phyloP scores from a whole-genome alignment of 53 echinoderm and acorn worm genomes.

The Crossaster papposus region DNA sequence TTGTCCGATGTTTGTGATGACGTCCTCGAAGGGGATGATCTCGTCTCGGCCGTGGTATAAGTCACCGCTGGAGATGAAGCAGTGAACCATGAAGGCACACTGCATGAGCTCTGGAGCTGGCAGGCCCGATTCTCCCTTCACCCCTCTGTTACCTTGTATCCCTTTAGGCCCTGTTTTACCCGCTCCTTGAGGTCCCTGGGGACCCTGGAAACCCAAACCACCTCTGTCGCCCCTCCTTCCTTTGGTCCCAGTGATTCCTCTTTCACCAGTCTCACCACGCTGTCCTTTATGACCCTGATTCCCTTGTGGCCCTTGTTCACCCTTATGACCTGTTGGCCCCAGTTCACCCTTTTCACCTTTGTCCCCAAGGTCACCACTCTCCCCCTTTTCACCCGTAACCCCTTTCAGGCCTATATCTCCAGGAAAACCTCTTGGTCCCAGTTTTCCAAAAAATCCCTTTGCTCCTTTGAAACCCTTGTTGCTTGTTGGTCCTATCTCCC shows the following conservation, averaged over 20 bases:
- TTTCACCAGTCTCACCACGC: slow-evolving; percentile 26
- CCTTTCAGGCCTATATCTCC: slow-evolving; percentile 32
- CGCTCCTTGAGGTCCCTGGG: slow-evolving; percentile 36
- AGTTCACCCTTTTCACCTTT: slow-evolving; percentile 38
- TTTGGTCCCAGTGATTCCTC: slow-evolving; percentile 46
- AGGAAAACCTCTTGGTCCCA: slow-evolving; percentile 34
- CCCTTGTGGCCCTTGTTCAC: slow-evolving; percentile 36
- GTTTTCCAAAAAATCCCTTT: slow-evolving; percentile 48
- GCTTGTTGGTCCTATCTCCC: slow-evolving; percentile 6
- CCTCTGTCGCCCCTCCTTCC: slow-evolving; percentile 44
- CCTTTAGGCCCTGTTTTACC: slow-evolving; percentile 45
- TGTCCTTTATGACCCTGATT: slow-evolving; percentile 37
- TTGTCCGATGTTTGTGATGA: slow-evolving; percentile 55
- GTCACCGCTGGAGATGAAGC: slow-evolving; percentile 46
- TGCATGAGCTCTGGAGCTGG: slow-evolving; percentile 58
- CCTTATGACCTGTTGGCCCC: slow-evolving; percentile 33
- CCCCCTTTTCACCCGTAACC: slow-evolving; percentile 7
- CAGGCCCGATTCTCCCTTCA: slow-evolving; percentile 35
- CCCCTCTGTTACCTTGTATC: neutral
- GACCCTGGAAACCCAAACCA: slow-evolving; percentile 29
- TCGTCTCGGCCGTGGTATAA: slow-evolving; percentile 28
- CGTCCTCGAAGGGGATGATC: slow-evolving; percentile 44
- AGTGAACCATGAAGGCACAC: slow-evolving; percentile 55
- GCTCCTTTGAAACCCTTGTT: slow-evolving; percentile 22
- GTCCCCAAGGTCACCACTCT: slow-evolving; percentile 5